Conservation (phyloP, 2,888 invertebrate genomes). For the Ophion costatus region DNA sequence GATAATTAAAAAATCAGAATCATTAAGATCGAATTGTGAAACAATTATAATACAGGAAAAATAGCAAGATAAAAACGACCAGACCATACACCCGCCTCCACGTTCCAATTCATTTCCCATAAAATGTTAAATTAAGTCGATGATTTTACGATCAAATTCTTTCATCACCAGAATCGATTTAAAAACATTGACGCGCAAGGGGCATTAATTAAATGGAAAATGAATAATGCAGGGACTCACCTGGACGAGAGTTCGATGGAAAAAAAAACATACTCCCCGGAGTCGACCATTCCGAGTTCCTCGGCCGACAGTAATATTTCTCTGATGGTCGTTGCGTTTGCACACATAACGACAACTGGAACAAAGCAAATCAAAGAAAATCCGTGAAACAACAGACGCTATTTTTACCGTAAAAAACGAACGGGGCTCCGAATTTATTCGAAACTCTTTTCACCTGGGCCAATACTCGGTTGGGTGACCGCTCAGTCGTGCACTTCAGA, state of each 20-base stretch:
- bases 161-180: not conserved
- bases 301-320: conserved; percentile 97
- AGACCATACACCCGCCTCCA: not conserved
- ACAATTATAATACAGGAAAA: not conserved
- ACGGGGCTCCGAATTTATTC: too few species aligned
- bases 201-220: not conserved
- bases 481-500: too few species aligned
- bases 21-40: not conserved
- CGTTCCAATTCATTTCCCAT: not conserved
- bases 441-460: too few species aligned
- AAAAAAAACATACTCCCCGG: conserved; percentile 99
- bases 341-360: conserved; percentile 98
- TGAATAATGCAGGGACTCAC: conserved; percentile 85
- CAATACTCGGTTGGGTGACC: too few species aligned
- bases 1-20: too few species aligned
- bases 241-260: conserved; percentile 98
- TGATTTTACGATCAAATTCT: not conserved
- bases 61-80: not conserved
- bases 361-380: conserved; percentile 75
- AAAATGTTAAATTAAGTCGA: not conserved
- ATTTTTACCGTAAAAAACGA: not conserved
- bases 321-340: conserved; percentile 93
- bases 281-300: conserved; percentile 96
- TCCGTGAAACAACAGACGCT: conserved; percentile 2
- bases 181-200: not conserved